Evolutionary conservation across 2,113 vertebrate species (phyloP), one percentile per base, ranked within the genome.

Genomic region (Odocoileus hemionus): DNA sequence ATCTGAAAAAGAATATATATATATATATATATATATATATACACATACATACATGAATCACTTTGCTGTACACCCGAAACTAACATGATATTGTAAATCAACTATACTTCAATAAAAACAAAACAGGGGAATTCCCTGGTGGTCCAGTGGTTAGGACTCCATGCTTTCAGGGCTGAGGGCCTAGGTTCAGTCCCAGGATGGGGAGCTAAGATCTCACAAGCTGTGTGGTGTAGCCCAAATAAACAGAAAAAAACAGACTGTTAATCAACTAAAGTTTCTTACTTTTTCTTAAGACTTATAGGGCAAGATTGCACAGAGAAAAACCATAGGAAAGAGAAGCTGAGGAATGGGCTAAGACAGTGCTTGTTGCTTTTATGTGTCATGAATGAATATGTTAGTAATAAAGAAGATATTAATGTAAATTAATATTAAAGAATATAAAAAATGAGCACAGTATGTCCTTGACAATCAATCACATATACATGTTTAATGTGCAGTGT

Each of bases 311-410:
- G 6, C 60, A 83, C 28, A 47, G 79, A 91, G 55, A 91, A 97
- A 89, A 85, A 78, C 11, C 86, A 50, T 28, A 89, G 74, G 61
- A 87, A 92, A 96, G 55, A 97, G n/a, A 94, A 95, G 84, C 26
- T 91, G 86, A 86, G 19, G 36, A 39, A n/a, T 7, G 26, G 79
- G 58, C 26, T 39, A 84, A 89, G 25, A 76, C 52, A 89, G 36
- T 45, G 6, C 33, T 84, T 87, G 36, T 94, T 15, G 84, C n/a
- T 90, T 92, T 94, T 91, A 13, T 61, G 45, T 78, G 43, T 52
- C 28, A n/a, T 43, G 45, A 80, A 67, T 85, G 43, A 70, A 83
- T 55, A 88, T 89, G 85, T 89, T 93, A 89, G 89, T 61, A 84
- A 82, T 58, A 89, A 92, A 92, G 21, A 70, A 93, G 43, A 86